These are phyloP conservation scores for Lanius ludovicianus DNA, from an alignment of 2,113 vertebrate species.

Conservation along the genomic window DNA sequence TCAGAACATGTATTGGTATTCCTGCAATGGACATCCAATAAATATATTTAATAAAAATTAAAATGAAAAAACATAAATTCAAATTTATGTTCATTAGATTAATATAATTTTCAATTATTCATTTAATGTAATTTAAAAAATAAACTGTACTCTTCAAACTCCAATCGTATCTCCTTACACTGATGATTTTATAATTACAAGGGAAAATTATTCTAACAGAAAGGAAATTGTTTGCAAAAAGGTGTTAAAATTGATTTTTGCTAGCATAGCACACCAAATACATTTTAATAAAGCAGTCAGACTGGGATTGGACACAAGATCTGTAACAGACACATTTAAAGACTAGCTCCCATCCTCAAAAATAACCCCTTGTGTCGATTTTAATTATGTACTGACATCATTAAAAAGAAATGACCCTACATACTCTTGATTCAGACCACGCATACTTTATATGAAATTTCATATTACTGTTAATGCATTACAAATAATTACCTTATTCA, in stretches of 20 bases:
- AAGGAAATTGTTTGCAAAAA: conserved; percentile 50
- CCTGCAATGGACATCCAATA: not conserved
- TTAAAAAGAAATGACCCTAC: conserved; percentile 50
- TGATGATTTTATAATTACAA: conserved; percentile 60
- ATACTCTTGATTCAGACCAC: not conserved
- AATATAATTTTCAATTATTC: conserved; percentile 48
- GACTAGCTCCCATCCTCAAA: conserved; percentile 19
- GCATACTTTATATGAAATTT: conserved; percentile 25
- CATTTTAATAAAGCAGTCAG: conserved; percentile 55
- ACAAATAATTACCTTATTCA: conserved; percentile 60
- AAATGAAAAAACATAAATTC: conserved; percentile 22
- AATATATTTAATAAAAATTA: not conserved
- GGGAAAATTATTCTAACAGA: conserved; percentile 27
- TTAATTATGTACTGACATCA: conserved; percentile 49
- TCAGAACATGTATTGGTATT: not conserved
- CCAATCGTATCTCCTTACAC: not conserved
- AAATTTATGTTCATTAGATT: conserved; percentile 41
- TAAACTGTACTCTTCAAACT: not conserved
- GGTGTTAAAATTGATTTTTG: conserved; percentile 47
- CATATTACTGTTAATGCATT: conserved; percentile 28
- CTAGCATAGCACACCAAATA: not conserved
- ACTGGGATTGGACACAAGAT: not conserved
- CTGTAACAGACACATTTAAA: conserved; percentile 27
- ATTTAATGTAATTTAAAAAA: conserved; percentile 44
- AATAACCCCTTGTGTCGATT: conserved; percentile 38